A percentile compares a stretch with the other conserved stretches of the same genome.
Conservation (phyloP, 2,888 invertebrate species). For the Drosophila helvetica region DNA sequence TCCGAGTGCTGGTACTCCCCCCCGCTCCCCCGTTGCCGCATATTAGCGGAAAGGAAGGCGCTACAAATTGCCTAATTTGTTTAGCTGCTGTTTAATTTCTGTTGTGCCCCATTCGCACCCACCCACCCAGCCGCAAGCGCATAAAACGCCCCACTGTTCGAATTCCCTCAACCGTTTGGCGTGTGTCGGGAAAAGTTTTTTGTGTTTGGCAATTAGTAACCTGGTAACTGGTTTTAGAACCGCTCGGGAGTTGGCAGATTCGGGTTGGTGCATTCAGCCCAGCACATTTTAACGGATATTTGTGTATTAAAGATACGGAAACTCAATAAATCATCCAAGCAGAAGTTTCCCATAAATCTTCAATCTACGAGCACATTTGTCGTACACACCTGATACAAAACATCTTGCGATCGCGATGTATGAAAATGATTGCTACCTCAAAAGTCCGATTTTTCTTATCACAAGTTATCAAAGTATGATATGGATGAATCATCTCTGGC, state of each 20-base stretch:
- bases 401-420: too few species aligned
- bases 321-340: not conserved
- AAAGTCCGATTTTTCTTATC: too few species aligned
- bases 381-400: too few species aligned
- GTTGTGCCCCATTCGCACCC: too few species aligned
- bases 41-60: slow-evolving; percentile 50
- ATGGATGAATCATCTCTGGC: too few species aligned
- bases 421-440: too few species aligned
- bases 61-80: slow-evolving; percentile 73
- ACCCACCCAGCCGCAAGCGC: slow-evolving; percentile 5
- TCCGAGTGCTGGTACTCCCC: slow-evolving; percentile 2
- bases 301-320: too few species aligned
- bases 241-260: not conserved
- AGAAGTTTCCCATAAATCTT: too few species aligned
- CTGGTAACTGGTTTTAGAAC: slow-evolving; percentile 42
- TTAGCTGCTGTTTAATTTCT: slow-evolving; percentile 41
- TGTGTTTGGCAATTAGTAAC: slow-evolving; percentile 62
- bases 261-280: not conserved
- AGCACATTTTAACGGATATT: not conserved
- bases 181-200: slow-evolving; percentile 42
- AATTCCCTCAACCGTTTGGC: not conserved
- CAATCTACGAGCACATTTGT: too few species aligned
- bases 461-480: too few species aligned
- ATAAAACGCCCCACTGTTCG: not conserved
- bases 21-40: slow-evolving; percentile 21